Base-by-base conservation (phyloP, 2,888 invertebrate genomes). In the Galeopsomyia nigrocyanea region DNA sequence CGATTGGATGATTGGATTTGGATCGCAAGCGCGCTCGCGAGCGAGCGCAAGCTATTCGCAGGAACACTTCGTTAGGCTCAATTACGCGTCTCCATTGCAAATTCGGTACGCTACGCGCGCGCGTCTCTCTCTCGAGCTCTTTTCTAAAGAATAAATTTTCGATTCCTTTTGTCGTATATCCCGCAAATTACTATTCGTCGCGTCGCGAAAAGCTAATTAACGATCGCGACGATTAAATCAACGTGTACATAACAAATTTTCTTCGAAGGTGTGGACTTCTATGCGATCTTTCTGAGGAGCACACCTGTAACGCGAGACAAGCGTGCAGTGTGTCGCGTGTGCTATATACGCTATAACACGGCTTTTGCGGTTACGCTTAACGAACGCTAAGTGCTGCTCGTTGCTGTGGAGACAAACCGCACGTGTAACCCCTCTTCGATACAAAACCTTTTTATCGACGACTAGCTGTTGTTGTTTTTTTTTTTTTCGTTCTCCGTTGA, bases 1-100 rank as follows among this genome's bases (percentile, higher is more conserved):
- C 82, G 86, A 86, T 85, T 85, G 84, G 82, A 85, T 83, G 86
- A 86, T 84, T 85, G 84, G 82, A 86, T 83, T 83, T 83, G 84
- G 81, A 85, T 85, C 81, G 77, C 76, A 71, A 64, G 71, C 72
- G 65, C 53, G 73, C 76, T 26, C 5, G 26, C 26, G 76, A 73
- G 73, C 76, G 78, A 78, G 76, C 74, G 73, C 76, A 78, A 78
- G 74, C 80, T 78, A 79, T 76, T 77, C 79, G 82, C n/a, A 26
- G 56, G 61, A 80, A 81, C 82, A 82, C 83, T 85, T 84, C 81
- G 84, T 84, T 85, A 83, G 82, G 84, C 82, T 81, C 84, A 83
- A 82, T 84, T 82, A 82, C 82, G 77, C 19, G 51, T 16, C 17
- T 19, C 60, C 55, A 26, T n/a, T 31, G 50, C 51, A 19, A 19